phyloP scores from a whole-genome alignment of 2,888 invertebrate species.

The Oscheius onirici region DNA sequence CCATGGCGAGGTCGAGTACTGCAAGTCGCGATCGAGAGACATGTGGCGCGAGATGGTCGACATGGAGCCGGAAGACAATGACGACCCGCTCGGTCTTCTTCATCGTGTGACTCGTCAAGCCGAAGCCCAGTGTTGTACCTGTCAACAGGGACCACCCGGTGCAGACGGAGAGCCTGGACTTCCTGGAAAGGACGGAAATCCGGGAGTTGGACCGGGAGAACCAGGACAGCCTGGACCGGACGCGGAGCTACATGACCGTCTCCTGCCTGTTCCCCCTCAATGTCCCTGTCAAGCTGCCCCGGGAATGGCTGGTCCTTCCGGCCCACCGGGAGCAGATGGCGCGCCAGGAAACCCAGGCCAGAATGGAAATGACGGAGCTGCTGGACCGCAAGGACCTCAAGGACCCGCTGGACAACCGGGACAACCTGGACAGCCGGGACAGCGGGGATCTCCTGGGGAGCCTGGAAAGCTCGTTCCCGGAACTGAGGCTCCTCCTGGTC shows the following conservation, averaged over 20 bases:
- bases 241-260: constrained; percentile 68
- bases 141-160: constrained; percentile 65
- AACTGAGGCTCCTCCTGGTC: constrained; percentile 56
- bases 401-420: constrained; percentile 66
- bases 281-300: constrained; percentile 66
- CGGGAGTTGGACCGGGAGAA: constrained; percentile 66
- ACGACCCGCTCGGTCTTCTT: constrained; percentile 58
- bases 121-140: constrained; percentile 69
- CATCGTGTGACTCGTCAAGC: constrained; percentile 66
- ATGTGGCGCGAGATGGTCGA: constrained; percentile 71
- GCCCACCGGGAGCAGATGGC: constrained; percentile 64
- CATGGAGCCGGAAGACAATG: constrained; percentile 60
- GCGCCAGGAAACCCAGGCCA: constrained; percentile 64
- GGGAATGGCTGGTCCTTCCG: constrained; percentile 81
- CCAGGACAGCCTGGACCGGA: constrained; percentile 68
- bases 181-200: constrained; percentile 60
- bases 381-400: constrained; percentile 62
- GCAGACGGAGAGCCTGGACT: constrained; percentile 63
- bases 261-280: constrained; percentile 70
- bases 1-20: constrained; percentile 71
- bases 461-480: constrained; percentile 57
- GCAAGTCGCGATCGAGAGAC: constrained; percentile 67
- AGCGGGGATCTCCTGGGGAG: constrained; percentile 59
- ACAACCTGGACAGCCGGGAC: constrained; percentile 61
- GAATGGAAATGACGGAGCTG: constrained; percentile 59